Percentiles rank a stretch among this genome's conserved stretches.
These are phyloP conservation scores for Siniperca obscura DNA, from an alignment of 2,797 vertebrate genomes.

Conservation along the genomic window DNA sequence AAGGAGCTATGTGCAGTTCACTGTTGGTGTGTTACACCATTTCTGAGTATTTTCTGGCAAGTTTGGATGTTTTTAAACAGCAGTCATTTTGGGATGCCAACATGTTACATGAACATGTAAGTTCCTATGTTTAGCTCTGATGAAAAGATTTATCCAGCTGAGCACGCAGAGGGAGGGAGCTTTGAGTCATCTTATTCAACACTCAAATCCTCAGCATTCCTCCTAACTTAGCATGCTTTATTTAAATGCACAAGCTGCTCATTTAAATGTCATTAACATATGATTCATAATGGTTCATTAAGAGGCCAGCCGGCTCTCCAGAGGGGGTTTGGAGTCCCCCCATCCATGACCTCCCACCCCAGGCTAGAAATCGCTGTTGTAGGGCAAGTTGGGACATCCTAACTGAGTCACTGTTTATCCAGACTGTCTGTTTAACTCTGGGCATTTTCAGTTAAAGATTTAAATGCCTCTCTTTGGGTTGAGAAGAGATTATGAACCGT, in stretches of 20 bases:
- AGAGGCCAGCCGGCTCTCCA: conserved; percentile 21
- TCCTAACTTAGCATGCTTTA: conserved; percentile 20
- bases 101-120: background rate
- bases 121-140: background rate
- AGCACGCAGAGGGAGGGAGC: background rate
- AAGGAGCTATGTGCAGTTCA: background rate
- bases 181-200: conserved; percentile 20
- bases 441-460: background rate
- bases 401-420: conserved; percentile 37
- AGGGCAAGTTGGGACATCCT: background rate
- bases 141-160: background rate
- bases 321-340: conserved; percentile 34
- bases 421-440: background rate
- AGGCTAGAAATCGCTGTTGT: conserved; percentile 7
- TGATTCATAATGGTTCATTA: conserved; percentile 42
- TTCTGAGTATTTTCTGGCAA: background rate
- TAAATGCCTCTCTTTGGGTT: background rate
- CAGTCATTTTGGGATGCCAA: background rate
- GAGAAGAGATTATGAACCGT: background rate
- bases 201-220: background rate
- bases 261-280: conserved; percentile 55
- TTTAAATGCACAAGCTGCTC: conserved; percentile 46
- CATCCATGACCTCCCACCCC: conserved; percentile 12
- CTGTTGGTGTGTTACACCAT: background rate
- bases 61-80: background rate